Evolutionary conservation across 2,797 vertebrate species (phyloP).

Genomic region (Onychomys arenicola): DNA sequence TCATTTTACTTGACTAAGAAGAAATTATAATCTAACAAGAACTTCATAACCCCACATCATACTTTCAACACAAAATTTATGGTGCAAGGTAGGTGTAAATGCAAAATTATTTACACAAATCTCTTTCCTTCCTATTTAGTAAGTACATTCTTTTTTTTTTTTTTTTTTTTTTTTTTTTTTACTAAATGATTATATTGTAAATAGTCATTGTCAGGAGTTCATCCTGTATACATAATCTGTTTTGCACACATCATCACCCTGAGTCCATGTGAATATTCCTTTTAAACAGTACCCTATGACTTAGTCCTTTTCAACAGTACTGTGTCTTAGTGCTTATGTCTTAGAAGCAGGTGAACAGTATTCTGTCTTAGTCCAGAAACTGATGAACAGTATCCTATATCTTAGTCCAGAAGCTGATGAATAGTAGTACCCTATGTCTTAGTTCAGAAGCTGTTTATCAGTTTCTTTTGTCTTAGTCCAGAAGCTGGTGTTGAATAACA

Average conservation of each 20-base stretch:
- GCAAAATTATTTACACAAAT: slow-evolving; percentile 57
- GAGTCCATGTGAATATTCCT: neutral
- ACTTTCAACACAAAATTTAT: slow-evolving; percentile 55
- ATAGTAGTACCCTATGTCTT: neutral
- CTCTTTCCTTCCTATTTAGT: slow-evolving; percentile 58
- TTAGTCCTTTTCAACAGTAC: neutral
- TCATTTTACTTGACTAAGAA: slow-evolving; percentile 66
- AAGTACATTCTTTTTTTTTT: slow-evolving; percentile 43
- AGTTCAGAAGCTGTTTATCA: slow-evolving; percentile 44
- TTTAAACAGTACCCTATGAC: neutral
- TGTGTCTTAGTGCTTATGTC: too few species aligned
- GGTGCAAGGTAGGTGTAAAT: slow-evolving; percentile 56
- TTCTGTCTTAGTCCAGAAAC: slow-evolving; percentile 54
- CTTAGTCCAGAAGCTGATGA: too few species aligned
- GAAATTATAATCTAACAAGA: slow-evolving; percentile 19
- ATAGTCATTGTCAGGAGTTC: slow-evolving; percentile 55
- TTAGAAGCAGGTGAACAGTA: neutral
- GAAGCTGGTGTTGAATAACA: neutral
- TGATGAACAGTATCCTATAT: neutral
- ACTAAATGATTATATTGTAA: slow-evolving; percentile 71
- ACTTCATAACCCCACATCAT: slow-evolving; percentile 64
- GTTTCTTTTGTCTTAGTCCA: neutral
- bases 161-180: slow-evolving; percentile 72
- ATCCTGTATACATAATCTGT: slow-evolving; percentile 48
- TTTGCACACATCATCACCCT: neutral